Conservation (phyloP, 2,113 vertebrate genomes). For the Nasalis larvatus region DNA sequence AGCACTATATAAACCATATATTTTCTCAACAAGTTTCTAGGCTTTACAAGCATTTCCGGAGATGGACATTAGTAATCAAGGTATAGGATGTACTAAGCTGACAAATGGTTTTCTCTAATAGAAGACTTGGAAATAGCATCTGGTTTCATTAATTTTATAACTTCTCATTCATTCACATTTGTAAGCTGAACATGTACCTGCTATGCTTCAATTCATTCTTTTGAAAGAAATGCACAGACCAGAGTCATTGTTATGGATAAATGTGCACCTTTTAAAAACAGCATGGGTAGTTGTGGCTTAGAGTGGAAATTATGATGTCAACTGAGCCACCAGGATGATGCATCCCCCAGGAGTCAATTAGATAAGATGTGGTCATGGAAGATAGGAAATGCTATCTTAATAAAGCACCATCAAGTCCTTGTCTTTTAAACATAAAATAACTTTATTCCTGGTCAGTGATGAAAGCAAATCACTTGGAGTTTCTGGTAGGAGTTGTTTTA, state of each 20-base stretch:
- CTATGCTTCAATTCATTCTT: not conserved
- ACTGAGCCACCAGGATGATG: not conserved
- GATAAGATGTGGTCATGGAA: not conserved
- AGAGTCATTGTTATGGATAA: not conserved
- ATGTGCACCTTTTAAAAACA: not conserved
- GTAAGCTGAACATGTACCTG: not conserved
- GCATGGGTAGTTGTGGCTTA: not conserved
- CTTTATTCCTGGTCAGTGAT: not conserved
- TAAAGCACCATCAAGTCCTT: not conserved
- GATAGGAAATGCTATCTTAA: slow-evolving; percentile 19
- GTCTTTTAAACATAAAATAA: slow-evolving; percentile 37
- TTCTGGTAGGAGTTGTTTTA: slow-evolving; percentile 6
- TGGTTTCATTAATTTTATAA: slow-evolving; percentile 41
- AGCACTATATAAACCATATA: not conserved
- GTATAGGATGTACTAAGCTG: not conserved
- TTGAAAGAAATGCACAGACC: not conserved
- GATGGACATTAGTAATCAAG: slow-evolving; percentile 10
- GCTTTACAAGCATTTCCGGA: not conserved
- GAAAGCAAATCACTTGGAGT: not conserved
- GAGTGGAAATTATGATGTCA: slow-evolving; percentile 5
- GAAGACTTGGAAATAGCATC: not conserved
- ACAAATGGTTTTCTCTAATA: not conserved
- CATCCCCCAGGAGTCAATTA: not conserved
- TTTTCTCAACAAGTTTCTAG: not conserved
- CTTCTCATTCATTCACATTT: not conserved